These are phyloP conservation scores for Luperina testacea DNA, from an alignment of 2,888 invertebrate genomes.

Conservation along the genomic window DNA sequence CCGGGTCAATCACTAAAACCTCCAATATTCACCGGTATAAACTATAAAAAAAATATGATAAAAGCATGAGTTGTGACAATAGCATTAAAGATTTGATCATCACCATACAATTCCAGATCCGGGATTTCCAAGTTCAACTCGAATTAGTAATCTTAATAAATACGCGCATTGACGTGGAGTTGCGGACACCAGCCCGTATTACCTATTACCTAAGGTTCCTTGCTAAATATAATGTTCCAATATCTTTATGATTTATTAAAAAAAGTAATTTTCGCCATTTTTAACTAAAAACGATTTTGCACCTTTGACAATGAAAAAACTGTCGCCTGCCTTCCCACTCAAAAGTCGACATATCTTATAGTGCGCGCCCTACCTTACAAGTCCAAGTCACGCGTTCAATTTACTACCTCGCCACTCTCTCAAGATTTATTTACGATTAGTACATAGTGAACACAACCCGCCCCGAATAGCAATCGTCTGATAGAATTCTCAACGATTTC, in stretches of 20 bases:
- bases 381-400: conserved; percentile 75
- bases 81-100: conserved; percentile 94
- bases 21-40: conserved; percentile 93
- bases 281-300: conserved; percentile 78
- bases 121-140: conserved; percentile 92
- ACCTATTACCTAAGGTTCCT: too few species aligned
- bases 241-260: conserved; percentile 94
- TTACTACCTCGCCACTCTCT: conserved; percentile 74
- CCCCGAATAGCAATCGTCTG: conserved; percentile 73
- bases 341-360: conserved; percentile 35
- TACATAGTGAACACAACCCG: conserved; percentile 72
- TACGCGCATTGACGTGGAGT: too few species aligned
- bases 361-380: conserved; percentile 48
- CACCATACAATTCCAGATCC: conserved; percentile 91
- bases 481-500: conserved; percentile 65
- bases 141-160: conserved; percentile 73
- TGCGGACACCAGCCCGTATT: too few species aligned
- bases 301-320: neutral
- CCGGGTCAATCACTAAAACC: conserved; percentile 96
- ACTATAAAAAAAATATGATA: conserved; percentile 95
- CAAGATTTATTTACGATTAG: conserved; percentile 81
- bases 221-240: conserved; percentile 89
- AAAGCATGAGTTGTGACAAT: conserved; percentile 95
- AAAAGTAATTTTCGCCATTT: conserved; percentile 72
- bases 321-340: neutral